Percentiles rank a stretch among this genome's conserved stretches.
Evolutionary conservation across 2,113 vertebrate genomes (phyloP).

Genomic region (Corvus hawaiiensis): DNA sequence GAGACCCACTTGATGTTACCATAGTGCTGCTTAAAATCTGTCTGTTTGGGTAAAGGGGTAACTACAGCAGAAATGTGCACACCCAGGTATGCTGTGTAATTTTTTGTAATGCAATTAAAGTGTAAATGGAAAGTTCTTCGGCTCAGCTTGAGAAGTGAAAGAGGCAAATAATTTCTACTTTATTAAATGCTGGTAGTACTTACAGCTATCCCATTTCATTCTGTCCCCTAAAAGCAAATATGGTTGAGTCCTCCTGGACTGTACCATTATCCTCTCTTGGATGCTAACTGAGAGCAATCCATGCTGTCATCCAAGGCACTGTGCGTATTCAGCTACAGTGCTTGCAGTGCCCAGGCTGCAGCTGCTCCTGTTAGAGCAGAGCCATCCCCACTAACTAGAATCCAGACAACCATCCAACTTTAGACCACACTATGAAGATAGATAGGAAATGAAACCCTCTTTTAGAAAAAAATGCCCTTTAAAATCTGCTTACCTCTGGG

Average conservation of each 20-base stretch:
- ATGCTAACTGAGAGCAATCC: not conserved
- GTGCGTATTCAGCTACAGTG: accelerated
- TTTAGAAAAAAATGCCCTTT: not conserved
- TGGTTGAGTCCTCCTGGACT: not conserved
- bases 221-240: not conserved
- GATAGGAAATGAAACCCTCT: not conserved
- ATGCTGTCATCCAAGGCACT: not conserved
- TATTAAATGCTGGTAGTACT: not conserved
- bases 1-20: not conserved
- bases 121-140: not conserved
- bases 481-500: slow-evolving; percentile 78
- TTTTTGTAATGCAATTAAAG: not conserved
- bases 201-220: not conserved
- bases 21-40: not conserved
- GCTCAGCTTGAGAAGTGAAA: not conserved
- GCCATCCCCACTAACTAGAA: not conserved
- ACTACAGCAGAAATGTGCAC: not conserved
- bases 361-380: not conserved
- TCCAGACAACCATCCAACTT: not conserved
- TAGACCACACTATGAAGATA: not conserved
- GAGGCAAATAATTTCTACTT: not conserved
- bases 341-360: not conserved
- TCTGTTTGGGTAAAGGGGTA: not conserved
- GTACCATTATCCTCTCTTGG: accelerated
- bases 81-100: not conserved